phyloP scores from a whole-genome alignment of 2,113 vertebrate genomes.

The Connochaetes taurinus region DNA sequence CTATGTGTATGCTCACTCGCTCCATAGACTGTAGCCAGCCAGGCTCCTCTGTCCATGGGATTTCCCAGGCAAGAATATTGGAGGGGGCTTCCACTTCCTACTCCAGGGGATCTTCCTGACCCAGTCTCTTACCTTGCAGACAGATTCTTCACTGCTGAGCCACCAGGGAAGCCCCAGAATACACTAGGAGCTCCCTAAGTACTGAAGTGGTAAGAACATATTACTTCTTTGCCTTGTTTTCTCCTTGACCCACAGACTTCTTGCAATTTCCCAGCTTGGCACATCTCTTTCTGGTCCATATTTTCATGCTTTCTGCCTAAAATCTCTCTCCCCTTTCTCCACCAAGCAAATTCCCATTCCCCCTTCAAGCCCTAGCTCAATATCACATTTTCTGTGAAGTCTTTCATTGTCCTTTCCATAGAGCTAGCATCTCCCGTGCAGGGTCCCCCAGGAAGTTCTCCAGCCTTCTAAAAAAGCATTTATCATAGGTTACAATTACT shows the following conservation, averaged over 20 bases:
- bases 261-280: background rate
- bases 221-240: background rate
- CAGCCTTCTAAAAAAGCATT: background rate
- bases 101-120: background rate
- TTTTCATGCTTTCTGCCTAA: background rate
- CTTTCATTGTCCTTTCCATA: background rate
- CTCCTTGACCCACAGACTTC: background rate
- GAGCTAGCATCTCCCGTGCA: background rate
- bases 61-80: background rate
- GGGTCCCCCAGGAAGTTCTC: background rate
- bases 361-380: background rate
- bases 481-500: background rate
- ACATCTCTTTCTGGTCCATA: background rate
- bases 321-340: background rate
- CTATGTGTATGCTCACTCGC: fast-evolving
- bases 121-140: background rate
- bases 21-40: background rate
- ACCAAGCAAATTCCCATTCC: background rate
- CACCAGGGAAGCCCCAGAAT: background rate
- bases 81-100: background rate
- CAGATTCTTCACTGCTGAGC: background rate
- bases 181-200: background rate
- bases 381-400: background rate
- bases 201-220: background rate
- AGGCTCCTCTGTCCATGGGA: background rate